Conservation (phyloP, 2,888 invertebrate genomes). For the Drosophila birchii region DNA sequence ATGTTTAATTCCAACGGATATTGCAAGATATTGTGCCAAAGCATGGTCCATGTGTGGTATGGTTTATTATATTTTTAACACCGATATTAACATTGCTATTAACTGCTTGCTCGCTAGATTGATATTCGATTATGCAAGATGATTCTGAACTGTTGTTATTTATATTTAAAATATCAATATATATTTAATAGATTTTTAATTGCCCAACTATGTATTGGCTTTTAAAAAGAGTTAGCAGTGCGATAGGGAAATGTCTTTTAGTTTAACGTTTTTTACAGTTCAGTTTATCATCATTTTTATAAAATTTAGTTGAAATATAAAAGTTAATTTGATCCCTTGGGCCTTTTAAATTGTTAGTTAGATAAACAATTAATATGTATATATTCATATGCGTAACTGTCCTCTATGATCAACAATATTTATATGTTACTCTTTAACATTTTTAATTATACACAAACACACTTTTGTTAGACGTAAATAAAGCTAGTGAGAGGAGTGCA, state of each 20-base stretch:
- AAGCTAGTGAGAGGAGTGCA: conserved; percentile 33
- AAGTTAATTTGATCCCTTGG: conserved; percentile 54
- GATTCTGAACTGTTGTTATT: neutral
- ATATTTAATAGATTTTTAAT: neutral
- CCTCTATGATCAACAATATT: conserved; percentile 3
- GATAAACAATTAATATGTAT: conserved; percentile 20
- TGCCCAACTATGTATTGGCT: neutral
- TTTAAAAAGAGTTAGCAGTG: neutral
- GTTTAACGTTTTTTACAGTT: conserved; percentile 8
- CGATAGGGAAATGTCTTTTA: conserved; percentile 21
- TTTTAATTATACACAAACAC: conserved; percentile 6
- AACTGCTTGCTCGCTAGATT: conserved; percentile 5
- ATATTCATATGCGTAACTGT: conserved; percentile 1
- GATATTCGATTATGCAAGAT: conserved; percentile 9
- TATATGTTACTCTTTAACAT: neutral
- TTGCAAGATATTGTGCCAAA: conserved; percentile 22
- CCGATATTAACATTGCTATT: conserved; percentile 11
- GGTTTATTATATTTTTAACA: neutral
- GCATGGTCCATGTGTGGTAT: conserved; percentile 30
- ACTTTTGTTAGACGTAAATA: conserved; percentile 10
- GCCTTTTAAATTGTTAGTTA: conserved; percentile 40
- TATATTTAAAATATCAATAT: neutral
- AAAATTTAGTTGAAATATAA: conserved; percentile 25
- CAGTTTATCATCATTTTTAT: conserved; percentile 1
- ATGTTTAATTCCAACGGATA: conserved; percentile 1